Percentiles rank a stretch among this genome's conserved stretches.
These are phyloP conservation scores for Ophraella communa DNA, from an alignment of 2,888 invertebrate genomes.

Conservation along the genomic window DNA sequence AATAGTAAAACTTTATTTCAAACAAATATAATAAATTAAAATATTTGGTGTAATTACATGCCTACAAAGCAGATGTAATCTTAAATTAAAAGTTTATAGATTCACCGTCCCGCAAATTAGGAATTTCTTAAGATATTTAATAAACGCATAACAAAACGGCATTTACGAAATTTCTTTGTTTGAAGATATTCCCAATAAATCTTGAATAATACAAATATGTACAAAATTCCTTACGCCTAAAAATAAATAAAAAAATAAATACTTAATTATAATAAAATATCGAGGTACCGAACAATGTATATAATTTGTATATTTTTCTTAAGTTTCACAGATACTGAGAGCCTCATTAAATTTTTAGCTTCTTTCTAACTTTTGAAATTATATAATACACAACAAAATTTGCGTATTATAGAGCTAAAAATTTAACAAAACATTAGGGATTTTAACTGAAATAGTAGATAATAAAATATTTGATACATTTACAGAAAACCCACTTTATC, in stretches of 20 bases:
- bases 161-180: conserved; percentile 38
- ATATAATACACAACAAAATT: no score
- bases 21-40: background rate
- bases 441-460: no score
- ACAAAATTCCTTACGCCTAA: conserved; percentile 21
- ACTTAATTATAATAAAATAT: no score
- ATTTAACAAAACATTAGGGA: no score
- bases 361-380: no score
- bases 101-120: conserved; percentile 34
- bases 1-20: background rate
- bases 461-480: no score
- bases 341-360: no score
- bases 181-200: conserved; percentile 36
- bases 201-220: conserved; percentile 29
- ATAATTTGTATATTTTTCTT: no score
- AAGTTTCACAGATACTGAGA: no score
- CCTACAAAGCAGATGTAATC: conserved; percentile 1
- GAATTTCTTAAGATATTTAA: conserved; percentile 35
- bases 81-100: background rate
- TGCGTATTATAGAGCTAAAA: no score
- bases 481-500: no score
- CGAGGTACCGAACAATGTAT: no score
- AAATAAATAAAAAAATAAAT: conserved; percentile 28
- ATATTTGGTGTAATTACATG: background rate
- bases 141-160: conserved; percentile 28